These are phyloP conservation scores for Sorex maritimensis DNA, from an alignment of 2,797 vertebrate species.

Conservation along the genomic window DNA sequence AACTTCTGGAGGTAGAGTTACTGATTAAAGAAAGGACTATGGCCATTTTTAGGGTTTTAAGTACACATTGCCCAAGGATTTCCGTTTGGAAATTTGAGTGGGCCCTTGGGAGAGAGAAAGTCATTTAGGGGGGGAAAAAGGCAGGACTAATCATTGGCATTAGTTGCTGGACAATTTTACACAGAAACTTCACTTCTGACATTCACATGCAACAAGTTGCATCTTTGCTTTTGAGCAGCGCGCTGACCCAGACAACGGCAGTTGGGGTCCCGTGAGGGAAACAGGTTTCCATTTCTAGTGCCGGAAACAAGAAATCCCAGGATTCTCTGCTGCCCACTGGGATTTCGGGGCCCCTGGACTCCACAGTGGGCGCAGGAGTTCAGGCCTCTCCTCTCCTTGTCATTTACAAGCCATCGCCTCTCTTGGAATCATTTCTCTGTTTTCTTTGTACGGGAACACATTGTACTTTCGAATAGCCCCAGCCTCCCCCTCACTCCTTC, in stretches of 20 bases:
- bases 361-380: background rate
- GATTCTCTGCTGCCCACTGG: background rate
- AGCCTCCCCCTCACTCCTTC: background rate
- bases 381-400: background rate
- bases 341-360: background rate
- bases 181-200: background rate
- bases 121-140: conserved; percentile 14
- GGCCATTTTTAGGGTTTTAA: conserved; percentile 13
- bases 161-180: conserved; percentile 9
- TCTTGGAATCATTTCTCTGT: conserved; percentile 26
- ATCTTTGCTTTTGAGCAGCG: conserved; percentile 35
- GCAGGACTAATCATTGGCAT: conserved; percentile 8
- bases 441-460: conserved; percentile 64
- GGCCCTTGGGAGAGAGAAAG: background rate
- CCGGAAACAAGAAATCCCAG: background rate
- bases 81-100: conserved; percentile 60
- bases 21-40: conserved; percentile 29
- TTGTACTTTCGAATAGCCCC: conserved; percentile 60
- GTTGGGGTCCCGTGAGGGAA: conserved; percentile 11
- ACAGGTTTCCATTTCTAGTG: background rate
- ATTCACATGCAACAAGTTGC: background rate
- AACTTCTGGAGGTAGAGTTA: conserved; percentile 39
- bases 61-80: background rate
- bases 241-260: background rate
- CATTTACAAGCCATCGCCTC: background rate